Conservation (phyloP, 1,140 invertebrate species). For the Cataglyphis hispanica region DNA sequence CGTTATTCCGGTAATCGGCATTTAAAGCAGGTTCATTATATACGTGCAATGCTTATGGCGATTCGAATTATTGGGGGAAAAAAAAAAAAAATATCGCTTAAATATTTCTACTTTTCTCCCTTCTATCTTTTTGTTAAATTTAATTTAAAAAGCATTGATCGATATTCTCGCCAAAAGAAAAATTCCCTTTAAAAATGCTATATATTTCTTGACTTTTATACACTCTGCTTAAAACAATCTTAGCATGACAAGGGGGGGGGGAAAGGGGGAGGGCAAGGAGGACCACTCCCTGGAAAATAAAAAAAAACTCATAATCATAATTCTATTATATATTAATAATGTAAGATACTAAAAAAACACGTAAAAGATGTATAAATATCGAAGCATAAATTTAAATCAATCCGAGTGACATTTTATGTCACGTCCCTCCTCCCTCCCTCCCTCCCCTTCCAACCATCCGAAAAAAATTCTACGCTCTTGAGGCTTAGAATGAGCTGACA, state of each 20-base stretch:
- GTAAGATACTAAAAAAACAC: too few relatives aligned
- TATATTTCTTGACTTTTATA: background rate
- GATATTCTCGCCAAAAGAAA: background rate
- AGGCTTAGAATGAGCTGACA: background rate
- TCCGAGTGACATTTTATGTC: too few relatives aligned
- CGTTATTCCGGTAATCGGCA: constrained; percentile 43
- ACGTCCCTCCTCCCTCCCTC: too few relatives aligned
- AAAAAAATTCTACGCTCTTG: too few relatives aligned
- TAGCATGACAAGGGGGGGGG: too few relatives aligned
- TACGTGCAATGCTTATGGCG: background rate
- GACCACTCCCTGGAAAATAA: too few relatives aligned
- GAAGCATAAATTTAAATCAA: too few relatives aligned
- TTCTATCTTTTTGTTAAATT: background rate
- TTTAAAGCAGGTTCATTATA: constrained; percentile 47
- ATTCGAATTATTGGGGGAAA: constrained; percentile 12
- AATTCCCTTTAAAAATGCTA: background rate
- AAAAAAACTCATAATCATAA: too few relatives aligned
- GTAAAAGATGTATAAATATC: too few relatives aligned
- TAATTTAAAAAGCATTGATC: background rate
- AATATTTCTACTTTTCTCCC: background rate
- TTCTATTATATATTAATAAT: too few relatives aligned
- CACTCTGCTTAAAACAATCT: background rate
- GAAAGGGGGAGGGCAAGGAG: too few relatives aligned
- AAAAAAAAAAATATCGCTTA: background rate
- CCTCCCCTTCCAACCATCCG: too few relatives aligned